Base-by-base conservation (phyloP, 2,113 vertebrate species). In the Chlamydotis undulata region DNA sequence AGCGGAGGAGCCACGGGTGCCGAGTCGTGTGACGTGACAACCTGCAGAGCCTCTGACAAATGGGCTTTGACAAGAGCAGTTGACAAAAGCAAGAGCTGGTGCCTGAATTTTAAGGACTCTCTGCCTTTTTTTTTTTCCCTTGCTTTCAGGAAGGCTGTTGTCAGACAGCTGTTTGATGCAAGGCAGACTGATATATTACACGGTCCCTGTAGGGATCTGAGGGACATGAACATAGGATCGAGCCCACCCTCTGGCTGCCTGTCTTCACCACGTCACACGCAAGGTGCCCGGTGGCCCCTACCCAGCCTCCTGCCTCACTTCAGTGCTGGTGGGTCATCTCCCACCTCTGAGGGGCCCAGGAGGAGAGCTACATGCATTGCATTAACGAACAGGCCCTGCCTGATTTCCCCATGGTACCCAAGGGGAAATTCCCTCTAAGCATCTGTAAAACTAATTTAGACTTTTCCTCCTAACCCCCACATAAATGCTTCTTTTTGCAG, bases 31-130 rank as follows among this genome's bases (percentile, higher is more conserved):
- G 86, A 75, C 17, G 6, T 57, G 77, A 83, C 86, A 80, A 68
- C 74, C 88, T 90, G 90, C 94, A 91, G 83, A 93, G 52, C 75
- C 50, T 83, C 91, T 94, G 86, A 73, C 93, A 96, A 96, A 96
- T 49, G 71, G 71, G 18, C 57, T 94, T 63, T 93, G 92, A 94
- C 94, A 94, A 63, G 74, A 94, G 56, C 15, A 23, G 79, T 52
- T 82, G 92, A 97, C 84, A 93, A 82, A 93, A 92, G 41, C 91
- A 94, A 95, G 92, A 84, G 49, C 60, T 14, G 3, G 41, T 45
- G 83, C 69, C 90, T 94, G 93, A 67, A 75, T 87, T 71, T 47
- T 76, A 75, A 84, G 96, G 81, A 29, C 60, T 69, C 70, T 71
- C 39, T 53, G 37, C 26, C 5, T 53, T 37, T 24, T 22, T 6